A percentile compares a stretch with the other conserved stretches of the same genome.
phyloP scores from a whole-genome alignment of 1,140 invertebrate genomes.

The Cydia strobilella region DNA sequence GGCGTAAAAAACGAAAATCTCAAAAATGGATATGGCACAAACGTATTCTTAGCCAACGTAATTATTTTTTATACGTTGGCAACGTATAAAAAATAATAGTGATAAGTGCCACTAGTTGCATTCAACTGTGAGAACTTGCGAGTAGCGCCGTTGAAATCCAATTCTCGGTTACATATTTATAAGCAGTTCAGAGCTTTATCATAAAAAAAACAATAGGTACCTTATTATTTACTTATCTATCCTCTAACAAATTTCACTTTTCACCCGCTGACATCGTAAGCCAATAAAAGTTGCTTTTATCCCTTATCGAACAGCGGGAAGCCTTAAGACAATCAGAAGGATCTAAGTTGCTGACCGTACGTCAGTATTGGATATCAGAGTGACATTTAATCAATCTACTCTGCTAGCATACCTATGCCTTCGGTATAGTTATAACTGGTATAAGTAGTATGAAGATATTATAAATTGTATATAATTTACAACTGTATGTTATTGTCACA shows the following conservation, averaged over 20 bases:
- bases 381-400: conserved; percentile 19
- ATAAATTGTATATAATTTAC: background rate
- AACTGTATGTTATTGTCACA: background rate
- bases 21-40: too few species aligned
- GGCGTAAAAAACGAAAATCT: too few species aligned
- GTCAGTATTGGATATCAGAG: background rate
- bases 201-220: background rate
- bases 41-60: too few species aligned
- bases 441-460: background rate
- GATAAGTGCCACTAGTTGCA: too few species aligned
- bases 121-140: too few species aligned
- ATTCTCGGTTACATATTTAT: too few species aligned
- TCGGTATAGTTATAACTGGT: background rate
- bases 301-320: conserved; percentile 13
- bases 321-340: background rate
- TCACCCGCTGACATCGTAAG: conserved; percentile 16
- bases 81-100: too few species aligned
- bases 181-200: background rate
- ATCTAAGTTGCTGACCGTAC: conserved; percentile 1
- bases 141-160: too few species aligned
- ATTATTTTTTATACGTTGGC: too few species aligned
- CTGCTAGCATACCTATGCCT: background rate
- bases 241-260: conserved; percentile 19
- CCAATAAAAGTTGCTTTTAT: conserved; percentile 14
- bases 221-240: background rate